These are phyloP conservation scores for Halichoeres trimaculatus DNA, from an alignment of 2,113 vertebrate species.

Conservation along the genomic window DNA sequence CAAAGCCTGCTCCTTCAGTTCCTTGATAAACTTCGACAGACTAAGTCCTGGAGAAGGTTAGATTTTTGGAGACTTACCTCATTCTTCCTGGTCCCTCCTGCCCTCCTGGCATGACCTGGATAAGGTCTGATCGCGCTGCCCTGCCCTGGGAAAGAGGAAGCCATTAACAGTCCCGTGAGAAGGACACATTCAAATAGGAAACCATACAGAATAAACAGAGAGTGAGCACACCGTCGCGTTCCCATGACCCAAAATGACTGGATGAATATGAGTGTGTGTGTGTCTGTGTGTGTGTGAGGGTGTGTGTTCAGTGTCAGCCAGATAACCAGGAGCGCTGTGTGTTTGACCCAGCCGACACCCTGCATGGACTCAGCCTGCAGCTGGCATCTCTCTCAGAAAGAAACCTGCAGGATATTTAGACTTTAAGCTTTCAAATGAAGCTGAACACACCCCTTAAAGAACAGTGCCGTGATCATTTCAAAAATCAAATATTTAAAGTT, in stretches of 20 bases:
- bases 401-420: neutral
- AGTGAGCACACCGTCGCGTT: constrained; percentile 63
- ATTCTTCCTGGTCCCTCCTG: constrained; percentile 60
- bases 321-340: constrained; percentile 59
- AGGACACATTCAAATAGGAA: constrained; percentile 81
- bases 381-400: constrained; percentile 22
- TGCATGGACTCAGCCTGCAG: constrained; percentile 47
- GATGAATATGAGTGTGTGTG: constrained; percentile 52
- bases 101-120: constrained; percentile 71
- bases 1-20: constrained; percentile 37
- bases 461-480: neutral
- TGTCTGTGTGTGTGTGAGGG: constrained; percentile 29
- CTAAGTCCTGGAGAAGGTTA: constrained; percentile 41
- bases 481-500: neutral
- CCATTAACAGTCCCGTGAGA: constrained; percentile 83
- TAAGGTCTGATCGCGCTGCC: constrained; percentile 69
- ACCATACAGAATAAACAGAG: constrained; percentile 79
- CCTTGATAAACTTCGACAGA: constrained; percentile 36
- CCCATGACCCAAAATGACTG: constrained; percentile 79
- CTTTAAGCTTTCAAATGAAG: neutral
- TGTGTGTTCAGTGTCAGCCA: constrained; percentile 60
- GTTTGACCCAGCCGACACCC: constrained; percentile 53
- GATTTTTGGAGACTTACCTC: constrained; percentile 38
- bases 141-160: constrained; percentile 82
- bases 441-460: constrained; percentile 5